These are phyloP conservation scores for Oedothorax gibbosus DNA, from an alignment of 1,140 invertebrate genomes.

Conservation along the genomic window DNA sequence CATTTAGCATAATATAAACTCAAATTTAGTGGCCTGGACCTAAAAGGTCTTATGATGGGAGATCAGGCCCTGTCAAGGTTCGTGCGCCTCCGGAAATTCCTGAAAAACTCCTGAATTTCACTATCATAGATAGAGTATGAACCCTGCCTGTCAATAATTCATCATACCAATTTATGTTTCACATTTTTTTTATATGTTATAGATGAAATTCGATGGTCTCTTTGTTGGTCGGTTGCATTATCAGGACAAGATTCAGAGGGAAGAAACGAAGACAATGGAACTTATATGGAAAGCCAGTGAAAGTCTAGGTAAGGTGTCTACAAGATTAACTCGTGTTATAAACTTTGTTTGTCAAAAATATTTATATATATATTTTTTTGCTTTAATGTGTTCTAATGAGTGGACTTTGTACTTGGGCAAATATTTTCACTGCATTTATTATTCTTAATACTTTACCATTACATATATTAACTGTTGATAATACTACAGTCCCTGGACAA, in stretches of 20 bases:
- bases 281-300: slow-evolving; percentile 81
- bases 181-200: slow-evolving; percentile 63
- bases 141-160: background rate
- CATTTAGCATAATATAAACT: too few species aligned
- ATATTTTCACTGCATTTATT: too few species aligned
- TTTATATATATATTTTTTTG: background rate
- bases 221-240: slow-evolving; percentile 91
- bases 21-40: too few species aligned
- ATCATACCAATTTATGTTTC: background rate
- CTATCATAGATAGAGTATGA: too few species aligned
- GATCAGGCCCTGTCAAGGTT: background rate
- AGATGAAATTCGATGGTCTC: slow-evolving; percentile 78
- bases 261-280: slow-evolving; percentile 78
- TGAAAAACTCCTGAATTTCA: too few species aligned
- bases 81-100: too few species aligned
- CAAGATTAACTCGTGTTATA: background rate
- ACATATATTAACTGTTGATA: too few species aligned
- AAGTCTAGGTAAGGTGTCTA: slow-evolving; percentile 54
- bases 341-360: background rate
- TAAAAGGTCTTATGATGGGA: background rate
- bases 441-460: too few species aligned
- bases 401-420: too few species aligned
- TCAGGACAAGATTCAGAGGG: slow-evolving; percentile 80
- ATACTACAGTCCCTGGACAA: too few species aligned
- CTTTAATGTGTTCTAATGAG: background rate